Percentiles rank a stretch among this genome's conserved stretches.
These are phyloP conservation scores for Charadrius vociferus DNA, from an alignment of 2,113 vertebrate species.

Conservation along the genomic window DNA sequence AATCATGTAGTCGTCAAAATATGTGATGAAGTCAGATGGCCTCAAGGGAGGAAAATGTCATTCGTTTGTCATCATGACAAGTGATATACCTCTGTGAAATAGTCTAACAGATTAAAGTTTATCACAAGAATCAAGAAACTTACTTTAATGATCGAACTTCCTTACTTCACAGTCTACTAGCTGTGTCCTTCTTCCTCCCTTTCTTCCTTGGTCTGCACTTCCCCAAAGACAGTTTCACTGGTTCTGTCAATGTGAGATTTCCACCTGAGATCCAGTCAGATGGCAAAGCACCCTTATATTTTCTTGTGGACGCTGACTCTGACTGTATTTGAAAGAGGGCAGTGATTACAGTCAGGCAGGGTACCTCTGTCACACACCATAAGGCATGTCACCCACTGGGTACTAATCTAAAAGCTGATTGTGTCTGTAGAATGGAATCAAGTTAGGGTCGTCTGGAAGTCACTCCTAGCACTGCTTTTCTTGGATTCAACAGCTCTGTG, in stretches of 20 bases:
- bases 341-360: not conserved
- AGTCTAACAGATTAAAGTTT: constrained; percentile 45
- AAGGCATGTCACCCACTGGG: too few relatives aligned
- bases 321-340: not conserved
- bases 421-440: not conserved
- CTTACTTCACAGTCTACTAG: not conserved
- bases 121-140: constrained; percentile 28
- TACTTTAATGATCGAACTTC: not conserved
- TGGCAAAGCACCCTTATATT: not conserved
- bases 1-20: constrained; percentile 66
- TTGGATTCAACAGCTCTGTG: not conserved
- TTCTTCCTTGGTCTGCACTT: not conserved
- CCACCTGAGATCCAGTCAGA: not conserved
- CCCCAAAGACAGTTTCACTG: not conserved
- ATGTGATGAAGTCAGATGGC: constrained; percentile 60
- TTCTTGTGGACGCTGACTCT: not conserved
- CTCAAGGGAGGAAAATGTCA: constrained; percentile 57
- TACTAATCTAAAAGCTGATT: not conserved
- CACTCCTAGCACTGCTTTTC: rapidly evolving
- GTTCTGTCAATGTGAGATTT: not conserved
- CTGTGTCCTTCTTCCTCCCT: not conserved
- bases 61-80: constrained; percentile 54
- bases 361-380: not conserved
- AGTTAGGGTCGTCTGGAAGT: not conserved
- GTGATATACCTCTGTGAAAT: constrained; percentile 31